Evolutionary conservation across 2,888 invertebrate species (phyloP).

Genomic region (Hymenopus coronatus): DNA sequence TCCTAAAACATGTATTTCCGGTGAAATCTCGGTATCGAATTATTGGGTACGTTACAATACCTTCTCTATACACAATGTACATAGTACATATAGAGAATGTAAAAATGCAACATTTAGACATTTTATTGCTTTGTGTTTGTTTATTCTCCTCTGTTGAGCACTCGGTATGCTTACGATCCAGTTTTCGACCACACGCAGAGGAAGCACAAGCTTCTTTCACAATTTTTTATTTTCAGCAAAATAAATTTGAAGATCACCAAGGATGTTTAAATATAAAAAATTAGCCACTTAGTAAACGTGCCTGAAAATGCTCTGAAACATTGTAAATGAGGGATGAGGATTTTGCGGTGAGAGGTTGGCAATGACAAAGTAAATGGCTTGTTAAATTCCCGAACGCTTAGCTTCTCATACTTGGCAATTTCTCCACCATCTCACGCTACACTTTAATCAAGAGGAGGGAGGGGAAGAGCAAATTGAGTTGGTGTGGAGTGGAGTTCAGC

Average conservation of each 20-base stretch:
- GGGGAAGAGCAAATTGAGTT: background rate
- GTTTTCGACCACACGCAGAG: too few species aligned
- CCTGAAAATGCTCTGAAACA: background rate
- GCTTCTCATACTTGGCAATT: background rate
- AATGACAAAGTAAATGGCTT: background rate
- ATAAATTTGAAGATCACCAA: background rate
- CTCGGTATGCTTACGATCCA: too few species aligned
- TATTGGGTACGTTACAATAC: too few species aligned
- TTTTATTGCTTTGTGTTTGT: too few species aligned
- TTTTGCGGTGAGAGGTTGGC: background rate
- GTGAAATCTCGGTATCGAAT: too few species aligned
- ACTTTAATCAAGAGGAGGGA: background rate
- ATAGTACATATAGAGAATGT: too few species aligned
- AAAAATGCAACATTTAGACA: too few species aligned
- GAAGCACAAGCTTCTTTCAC: too few species aligned
- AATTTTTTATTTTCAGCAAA: background rate
- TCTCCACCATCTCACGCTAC: background rate
- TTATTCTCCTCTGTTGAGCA: too few species aligned
- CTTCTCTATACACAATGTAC: too few species aligned
- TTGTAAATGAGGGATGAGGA: background rate
- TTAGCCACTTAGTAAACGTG: background rate
- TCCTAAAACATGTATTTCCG: too few species aligned
- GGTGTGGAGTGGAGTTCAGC: background rate
- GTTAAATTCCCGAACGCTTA: background rate
- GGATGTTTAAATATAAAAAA: background rate